Conservation (phyloP, 1,140 invertebrate genomes). For the Monochamus saltuarius region DNA sequence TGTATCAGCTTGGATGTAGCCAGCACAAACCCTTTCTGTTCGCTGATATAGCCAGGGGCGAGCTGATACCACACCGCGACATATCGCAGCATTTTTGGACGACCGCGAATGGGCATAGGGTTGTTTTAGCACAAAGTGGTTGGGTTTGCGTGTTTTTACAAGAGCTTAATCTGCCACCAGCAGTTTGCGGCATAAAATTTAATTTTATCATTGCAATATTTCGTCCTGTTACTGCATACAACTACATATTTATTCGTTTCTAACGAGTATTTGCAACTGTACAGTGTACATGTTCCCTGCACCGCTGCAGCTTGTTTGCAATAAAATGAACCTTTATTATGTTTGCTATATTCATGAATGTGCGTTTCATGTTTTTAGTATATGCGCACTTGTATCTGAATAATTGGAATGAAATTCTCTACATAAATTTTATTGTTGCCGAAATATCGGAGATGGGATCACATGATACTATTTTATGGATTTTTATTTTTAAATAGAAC, state of each 20-base stretch:
- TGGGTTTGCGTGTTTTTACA: conserved; percentile 39
- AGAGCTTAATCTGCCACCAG: conserved; percentile 38
- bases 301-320: conserved; percentile 29
- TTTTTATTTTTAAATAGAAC: no score
- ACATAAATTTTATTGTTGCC: conserved; percentile 20
- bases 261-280: conserved; percentile 24
- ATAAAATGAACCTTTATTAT: conserved; percentile 34
- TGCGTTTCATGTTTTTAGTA: conserved; percentile 30
- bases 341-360: conserved; percentile 29
- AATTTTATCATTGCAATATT: conserved; percentile 37
- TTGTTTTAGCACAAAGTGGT: conserved; percentile 34
- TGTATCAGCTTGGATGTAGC: conserved; percentile 11
- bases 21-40: background rate
- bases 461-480: no score
- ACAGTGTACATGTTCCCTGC: conserved; percentile 17
- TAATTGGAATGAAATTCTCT: conserved; percentile 25
- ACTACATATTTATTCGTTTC: conserved; percentile 30
- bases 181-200: conserved; percentile 40
- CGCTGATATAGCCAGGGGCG: background rate
- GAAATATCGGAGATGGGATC: conserved; percentile 10
- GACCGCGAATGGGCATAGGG: conserved; percentile 32
- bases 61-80: conserved; percentile 14
- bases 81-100: conserved; percentile 35
- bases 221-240: conserved; percentile 30
- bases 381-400: conserved; percentile 28